These are phyloP conservation scores for Marasmarcha lunaedactyla DNA, from an alignment of 2,888 invertebrate genomes.

Conservation along the genomic window DNA sequence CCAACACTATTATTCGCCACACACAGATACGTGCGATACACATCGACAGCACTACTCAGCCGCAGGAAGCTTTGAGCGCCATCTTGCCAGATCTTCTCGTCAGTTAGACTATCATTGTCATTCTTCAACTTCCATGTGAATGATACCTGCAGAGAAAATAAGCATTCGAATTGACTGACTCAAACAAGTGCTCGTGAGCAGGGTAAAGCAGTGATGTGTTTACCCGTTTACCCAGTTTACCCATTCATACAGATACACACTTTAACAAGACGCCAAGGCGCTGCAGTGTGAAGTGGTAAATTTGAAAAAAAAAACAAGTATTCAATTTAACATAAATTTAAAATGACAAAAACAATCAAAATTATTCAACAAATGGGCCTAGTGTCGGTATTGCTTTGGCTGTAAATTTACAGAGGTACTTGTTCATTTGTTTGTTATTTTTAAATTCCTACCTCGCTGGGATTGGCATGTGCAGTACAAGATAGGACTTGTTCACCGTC, in stretches of 20 bases:
- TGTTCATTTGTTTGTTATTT: too few species aligned
- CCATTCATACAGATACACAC: too few species aligned
- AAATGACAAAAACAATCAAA: too few species aligned
- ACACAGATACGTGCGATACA: conserved; percentile 84
- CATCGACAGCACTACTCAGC: conserved; percentile 45
- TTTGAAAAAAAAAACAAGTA: too few species aligned
- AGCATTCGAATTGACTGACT: neutral
- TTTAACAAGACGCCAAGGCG: too few species aligned
- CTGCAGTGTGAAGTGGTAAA: too few species aligned
- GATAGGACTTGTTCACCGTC: conserved; percentile 82
- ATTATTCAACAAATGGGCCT: too few species aligned
- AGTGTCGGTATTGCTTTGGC: too few species aligned
- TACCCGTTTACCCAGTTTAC: neutral
- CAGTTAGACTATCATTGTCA: conserved; percentile 81
- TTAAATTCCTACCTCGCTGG: conserved; percentile 67
- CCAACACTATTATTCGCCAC: conserved; percentile 88
- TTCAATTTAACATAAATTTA: too few species aligned
- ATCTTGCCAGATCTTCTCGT: conserved; percentile 62
- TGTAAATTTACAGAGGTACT: too few species aligned
- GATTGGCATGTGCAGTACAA: conserved; percentile 87
- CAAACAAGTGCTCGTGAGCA: too few species aligned
- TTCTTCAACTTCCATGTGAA: conserved; percentile 89
- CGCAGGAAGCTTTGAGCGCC: conserved; percentile 64
- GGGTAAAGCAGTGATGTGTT: too few species aligned
- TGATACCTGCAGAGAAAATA: conserved; percentile 67